A percentile compares a stretch with the other conserved stretches of the same genome.
Evolutionary conservation across 1,140 invertebrate species (phyloP).

Genomic region (Schlechtendalia chinensis): DNA sequence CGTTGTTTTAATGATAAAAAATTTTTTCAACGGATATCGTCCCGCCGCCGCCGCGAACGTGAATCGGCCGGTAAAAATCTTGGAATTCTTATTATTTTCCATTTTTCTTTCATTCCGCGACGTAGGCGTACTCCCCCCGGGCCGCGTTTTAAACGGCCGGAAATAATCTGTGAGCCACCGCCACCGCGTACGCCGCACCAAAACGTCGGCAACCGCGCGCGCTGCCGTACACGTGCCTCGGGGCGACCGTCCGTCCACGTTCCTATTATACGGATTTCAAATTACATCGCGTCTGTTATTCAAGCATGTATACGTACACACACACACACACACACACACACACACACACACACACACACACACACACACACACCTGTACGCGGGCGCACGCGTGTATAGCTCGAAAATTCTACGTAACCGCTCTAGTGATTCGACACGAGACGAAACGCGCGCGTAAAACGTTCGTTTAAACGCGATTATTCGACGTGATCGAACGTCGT

Average conservation of each 20-base stretch:
- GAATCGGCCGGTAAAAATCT: slow-evolving; percentile 23
- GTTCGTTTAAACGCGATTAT: too few species aligned
- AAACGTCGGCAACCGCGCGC: not conserved
- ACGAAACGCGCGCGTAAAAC: too few species aligned
- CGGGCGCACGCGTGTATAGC: too few species aligned
- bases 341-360: too few species aligned
- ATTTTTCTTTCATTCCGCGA: not conserved
- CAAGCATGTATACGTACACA: not conserved
- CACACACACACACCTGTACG: too few species aligned
- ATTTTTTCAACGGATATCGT: not conserved
- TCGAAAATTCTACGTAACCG: too few species aligned
- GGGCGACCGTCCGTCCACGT: slow-evolving; percentile 3
- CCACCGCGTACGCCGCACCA: not conserved
- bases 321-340: too few species aligned
- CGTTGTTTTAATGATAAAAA: not conserved
- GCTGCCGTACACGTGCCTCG: not conserved
- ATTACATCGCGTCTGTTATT: not conserved
- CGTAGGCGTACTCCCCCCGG: slow-evolving; percentile 22
- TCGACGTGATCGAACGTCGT: too few species aligned
- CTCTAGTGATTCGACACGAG: too few species aligned
- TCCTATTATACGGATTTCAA: slow-evolving; percentile 16
- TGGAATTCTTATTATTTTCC: slow-evolving; percentile 22
- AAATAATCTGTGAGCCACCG: slow-evolving; percentile 30
- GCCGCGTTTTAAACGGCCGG: slow-evolving; percentile 5
- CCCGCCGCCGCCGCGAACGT: not conserved